Base-by-base conservation (phyloP, 2,113 vertebrate species). In the Etheostoma spectabile region DNA sequence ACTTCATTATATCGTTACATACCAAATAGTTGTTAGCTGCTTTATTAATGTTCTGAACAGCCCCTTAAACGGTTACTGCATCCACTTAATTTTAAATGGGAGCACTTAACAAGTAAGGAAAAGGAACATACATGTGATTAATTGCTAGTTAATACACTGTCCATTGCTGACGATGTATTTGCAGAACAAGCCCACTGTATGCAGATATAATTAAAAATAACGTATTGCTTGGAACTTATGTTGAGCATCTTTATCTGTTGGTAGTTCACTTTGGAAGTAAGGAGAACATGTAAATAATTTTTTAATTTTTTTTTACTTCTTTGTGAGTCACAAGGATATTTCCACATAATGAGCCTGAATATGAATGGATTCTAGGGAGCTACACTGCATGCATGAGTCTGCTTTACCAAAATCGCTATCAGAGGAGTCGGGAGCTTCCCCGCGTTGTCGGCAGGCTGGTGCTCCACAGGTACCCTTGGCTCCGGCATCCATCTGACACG, bases 331-430 rank as follows among this genome's bases (percentile, higher is more conserved):
- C 51, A 27, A n/a, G 24, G 74, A 49, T n/a, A 75, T 55, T 53
- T 49, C 35, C 42, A 59, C 14, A 67, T 57, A 48, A 66, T 19
- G 11, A 27, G 30, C 42, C 2, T 14, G 14, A n/a, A 35, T 30
- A n/a, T 46, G 5, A 21, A 7, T 18, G 7, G 5, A 46, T 27
- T 78, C 27, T 21, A 11, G 6, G 16, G 38, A 71, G 57, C 22
- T 46, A 12, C 7, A 35, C 3, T 21, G 22, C 4, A 64, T 24
- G 42, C 21, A 51, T 65, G n/a, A 13, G 27, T 24, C 3, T 46
- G 30, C 14, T 94, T 97, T 95, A 99, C 98, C 98, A 0, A 99
- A 99, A 90, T 98, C 98, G 0, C 96, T 76, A n/a, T 99, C 97
- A 0, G 94, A 96, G 30, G 95, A 89, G 91, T 99, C 97, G 0